Evolutionary conservation across 2,113 vertebrate genomes (phyloP).

Genomic region (Equus quagga): DNA sequence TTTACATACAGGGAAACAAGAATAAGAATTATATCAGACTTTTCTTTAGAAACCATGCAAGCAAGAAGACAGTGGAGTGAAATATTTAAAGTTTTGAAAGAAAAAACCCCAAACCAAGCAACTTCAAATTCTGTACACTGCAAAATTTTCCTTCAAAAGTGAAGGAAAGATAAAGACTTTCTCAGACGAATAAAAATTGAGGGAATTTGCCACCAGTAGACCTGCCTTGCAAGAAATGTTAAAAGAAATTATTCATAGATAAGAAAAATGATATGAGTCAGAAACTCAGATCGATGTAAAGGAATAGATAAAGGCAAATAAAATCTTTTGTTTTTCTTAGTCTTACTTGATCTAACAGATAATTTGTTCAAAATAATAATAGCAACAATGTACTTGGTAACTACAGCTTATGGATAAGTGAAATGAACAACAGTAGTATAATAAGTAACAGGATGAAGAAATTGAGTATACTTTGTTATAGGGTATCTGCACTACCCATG

Average conservation of each 20-base stretch:
- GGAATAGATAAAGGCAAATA: background rate
- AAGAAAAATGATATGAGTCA: background rate
- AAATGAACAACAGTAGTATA: background rate
- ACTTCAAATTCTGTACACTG: background rate
- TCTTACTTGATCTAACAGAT: background rate
- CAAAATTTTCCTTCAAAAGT: background rate
- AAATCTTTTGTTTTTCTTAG: slow-evolving; percentile 5
- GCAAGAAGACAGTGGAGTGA: background rate
- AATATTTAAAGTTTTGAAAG: background rate
- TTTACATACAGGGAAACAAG: background rate
- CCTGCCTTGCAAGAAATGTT: background rate
- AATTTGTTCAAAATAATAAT: slow-evolving; percentile 41
- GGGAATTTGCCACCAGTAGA: background rate
- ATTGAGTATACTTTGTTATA: background rate
- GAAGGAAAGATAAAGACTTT: background rate
- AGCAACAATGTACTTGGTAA: background rate
- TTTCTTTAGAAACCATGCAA: background rate
- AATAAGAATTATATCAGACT: background rate
- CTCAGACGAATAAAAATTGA: background rate
- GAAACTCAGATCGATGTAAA: background rate
- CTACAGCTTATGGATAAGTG: background rate
- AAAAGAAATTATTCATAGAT: background rate
- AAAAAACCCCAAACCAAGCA: background rate
- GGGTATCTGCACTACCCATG: background rate
- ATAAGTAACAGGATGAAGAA: background rate